Conservation (phyloP, 1,140 invertebrate genomes). For the Tyrophagus putrescentiae region DNA sequence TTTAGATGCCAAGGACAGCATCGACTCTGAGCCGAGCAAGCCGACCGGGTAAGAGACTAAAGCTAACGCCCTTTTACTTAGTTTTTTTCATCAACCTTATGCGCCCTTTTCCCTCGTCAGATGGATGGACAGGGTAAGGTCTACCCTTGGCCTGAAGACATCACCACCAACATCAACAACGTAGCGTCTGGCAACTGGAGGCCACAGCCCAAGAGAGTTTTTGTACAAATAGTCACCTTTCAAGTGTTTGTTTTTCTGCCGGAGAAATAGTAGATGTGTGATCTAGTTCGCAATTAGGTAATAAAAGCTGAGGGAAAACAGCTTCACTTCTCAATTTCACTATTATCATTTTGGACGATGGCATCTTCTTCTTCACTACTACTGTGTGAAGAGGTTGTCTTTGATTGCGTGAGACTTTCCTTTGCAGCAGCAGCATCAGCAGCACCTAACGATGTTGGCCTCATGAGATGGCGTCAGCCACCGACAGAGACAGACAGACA, state of each 20-base stretch:
- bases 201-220: neutral
- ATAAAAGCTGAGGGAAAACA: neutral
- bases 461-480: too few species aligned
- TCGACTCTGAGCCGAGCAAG: too few species aligned
- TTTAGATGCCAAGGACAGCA: too few species aligned
- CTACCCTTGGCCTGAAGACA: neutral
- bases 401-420: constrained; percentile 8
- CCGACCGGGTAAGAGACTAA: too few species aligned
- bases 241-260: neutral
- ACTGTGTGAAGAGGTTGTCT: neutral
- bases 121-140: constrained; percentile 7
- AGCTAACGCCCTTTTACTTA: too few species aligned
- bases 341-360: neutral
- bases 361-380: too few species aligned
- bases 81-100: constrained; percentile 1
- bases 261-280: neutral
- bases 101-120: neutral
- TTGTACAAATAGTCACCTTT: too few species aligned
- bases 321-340: neutral
- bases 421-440: neutral
- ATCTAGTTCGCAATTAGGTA: constrained; percentile 3
- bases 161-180: neutral
- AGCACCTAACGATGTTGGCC: neutral
- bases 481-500: too few species aligned
- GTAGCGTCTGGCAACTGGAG: neutral